phyloP scores from a whole-genome alignment of 1,140 invertebrate genomes.

The Metopolophium dirhodum region DNA sequence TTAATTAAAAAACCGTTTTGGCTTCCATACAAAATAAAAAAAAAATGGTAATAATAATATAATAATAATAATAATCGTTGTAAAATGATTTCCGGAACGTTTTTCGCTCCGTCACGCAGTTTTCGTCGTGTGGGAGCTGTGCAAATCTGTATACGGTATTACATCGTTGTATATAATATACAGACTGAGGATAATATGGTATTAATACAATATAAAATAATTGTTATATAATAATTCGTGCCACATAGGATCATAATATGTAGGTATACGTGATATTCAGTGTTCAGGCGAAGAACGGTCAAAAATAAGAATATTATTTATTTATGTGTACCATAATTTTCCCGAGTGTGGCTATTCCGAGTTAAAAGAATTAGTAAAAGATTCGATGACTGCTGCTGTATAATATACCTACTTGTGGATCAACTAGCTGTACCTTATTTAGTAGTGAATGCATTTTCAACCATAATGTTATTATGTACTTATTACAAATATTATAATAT shows the following conservation, averaged over 20 bases:
- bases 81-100: not conserved
- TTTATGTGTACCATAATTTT: not conserved
- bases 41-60: not conserved
- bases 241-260: not conserved
- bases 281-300: not conserved
- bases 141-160: not conserved
- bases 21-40: not conserved
- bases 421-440: not conserved
- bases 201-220: not conserved
- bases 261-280: not conserved
- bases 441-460: not conserved
- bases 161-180: not conserved
- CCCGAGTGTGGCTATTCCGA: not conserved
- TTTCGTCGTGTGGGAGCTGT: not conserved
- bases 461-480: not conserved
- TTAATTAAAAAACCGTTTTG: slow-evolving; percentile 26
- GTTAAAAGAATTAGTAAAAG: not conserved
- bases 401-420: not conserved
- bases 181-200: not conserved
- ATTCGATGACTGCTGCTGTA: not conserved
- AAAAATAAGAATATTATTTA: not conserved
- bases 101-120: not conserved
- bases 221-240: slow-evolving; percentile 1
- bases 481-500: not conserved
- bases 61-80: not conserved